These are phyloP conservation scores for Leptogaster cylindrica DNA, from an alignment of 2,888 invertebrate genomes.

Conservation along the genomic window DNA sequence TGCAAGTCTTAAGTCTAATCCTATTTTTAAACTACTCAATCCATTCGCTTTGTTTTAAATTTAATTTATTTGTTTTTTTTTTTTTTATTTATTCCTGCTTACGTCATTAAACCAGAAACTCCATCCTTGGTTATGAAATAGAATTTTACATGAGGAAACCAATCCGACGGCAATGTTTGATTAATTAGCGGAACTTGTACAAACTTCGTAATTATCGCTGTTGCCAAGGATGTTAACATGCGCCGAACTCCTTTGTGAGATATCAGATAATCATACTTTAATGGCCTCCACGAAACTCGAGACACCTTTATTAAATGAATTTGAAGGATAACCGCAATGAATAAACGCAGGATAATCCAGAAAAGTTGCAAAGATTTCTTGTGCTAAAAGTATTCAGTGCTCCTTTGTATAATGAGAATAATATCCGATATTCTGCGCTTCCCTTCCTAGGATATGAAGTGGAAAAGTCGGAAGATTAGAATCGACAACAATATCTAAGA, in stretches of 20 bases:
- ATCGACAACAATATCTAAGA: too few species aligned
- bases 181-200: conserved; percentile 30
- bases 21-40: too few species aligned
- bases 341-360: conserved; percentile 4
- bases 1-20: too few species aligned
- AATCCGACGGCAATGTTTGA: conserved; percentile 23
- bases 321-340: conserved; percentile 1
- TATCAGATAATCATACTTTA: conserved; percentile 9
- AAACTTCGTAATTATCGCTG: conserved; percentile 35
- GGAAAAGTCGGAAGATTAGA: too few species aligned
- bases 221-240: conserved; percentile 6
- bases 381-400: conserved; percentile 11
- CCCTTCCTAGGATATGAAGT: too few species aligned
- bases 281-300: neutral
- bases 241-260: conserved; percentile 3
- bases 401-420: too few species aligned
- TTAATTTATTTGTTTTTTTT: neutral
- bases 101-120: conserved; percentile 9
- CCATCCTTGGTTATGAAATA: neutral
- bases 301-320: conserved; percentile 4
- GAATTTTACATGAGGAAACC: conserved; percentile 4
- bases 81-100: conserved; percentile 12
- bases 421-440: too few species aligned
- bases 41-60: too few species aligned
- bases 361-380: conserved; percentile 9